Evolutionary conservation across 2,888 invertebrate genomes (phyloP).

Genomic region (Morpho deidamia): DNA sequence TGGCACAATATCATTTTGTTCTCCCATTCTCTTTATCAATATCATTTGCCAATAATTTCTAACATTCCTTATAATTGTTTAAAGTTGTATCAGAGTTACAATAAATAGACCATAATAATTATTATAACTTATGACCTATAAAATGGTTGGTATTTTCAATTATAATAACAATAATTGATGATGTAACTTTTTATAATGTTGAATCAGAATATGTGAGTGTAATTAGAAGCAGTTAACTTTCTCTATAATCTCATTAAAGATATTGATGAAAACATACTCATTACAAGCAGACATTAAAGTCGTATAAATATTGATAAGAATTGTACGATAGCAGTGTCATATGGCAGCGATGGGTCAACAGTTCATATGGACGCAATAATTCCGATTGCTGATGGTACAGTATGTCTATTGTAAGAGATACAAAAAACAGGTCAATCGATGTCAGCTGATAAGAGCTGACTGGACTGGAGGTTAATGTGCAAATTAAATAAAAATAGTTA

Average conservation of each 20-base stretch:
- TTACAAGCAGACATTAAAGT: constrained; percentile 11
- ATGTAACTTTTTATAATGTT: constrained; percentile 8
- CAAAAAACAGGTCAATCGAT: constrained; percentile 13
- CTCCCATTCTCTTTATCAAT: no score
- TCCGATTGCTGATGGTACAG: constrained; percentile 7
- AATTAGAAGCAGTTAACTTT: constrained; percentile 11
- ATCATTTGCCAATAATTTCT: no score
- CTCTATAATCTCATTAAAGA: constrained; percentile 12
- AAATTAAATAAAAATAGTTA: constrained; percentile 10
- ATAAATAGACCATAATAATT: neutral
- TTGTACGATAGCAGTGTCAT: constrained; percentile 6
- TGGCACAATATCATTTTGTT: no score
- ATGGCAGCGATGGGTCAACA: constrained; percentile 1
- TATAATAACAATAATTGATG: neutral
- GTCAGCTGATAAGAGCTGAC: constrained; percentile 1
- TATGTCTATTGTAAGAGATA: constrained; percentile 8
- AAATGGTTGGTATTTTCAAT: neutral
- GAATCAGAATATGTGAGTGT: neutral
- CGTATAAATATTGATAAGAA: constrained; percentile 16
- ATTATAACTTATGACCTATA: no score
- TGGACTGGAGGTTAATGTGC: constrained; percentile 11
- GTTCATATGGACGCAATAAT: constrained; percentile 13
- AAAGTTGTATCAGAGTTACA: neutral
- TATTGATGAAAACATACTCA: constrained; percentile 12
- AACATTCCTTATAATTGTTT: no score